Conservation (phyloP, 2,888 invertebrate genomes). For the Margaritifera margaritifera region DNA sequence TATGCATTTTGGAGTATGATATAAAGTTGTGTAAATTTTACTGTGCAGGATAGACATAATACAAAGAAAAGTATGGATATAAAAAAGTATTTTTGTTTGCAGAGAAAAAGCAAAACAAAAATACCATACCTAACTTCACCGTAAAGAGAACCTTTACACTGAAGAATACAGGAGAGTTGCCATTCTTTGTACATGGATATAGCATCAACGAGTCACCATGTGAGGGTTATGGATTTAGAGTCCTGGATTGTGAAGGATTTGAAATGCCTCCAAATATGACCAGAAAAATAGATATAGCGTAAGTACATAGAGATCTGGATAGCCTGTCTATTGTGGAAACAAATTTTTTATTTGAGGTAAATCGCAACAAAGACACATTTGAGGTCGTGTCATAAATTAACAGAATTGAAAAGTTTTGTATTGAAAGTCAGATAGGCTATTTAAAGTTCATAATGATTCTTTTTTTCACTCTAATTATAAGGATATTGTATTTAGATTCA, state of each 20-base stretch:
- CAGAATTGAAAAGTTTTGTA: too few relatives aligned
- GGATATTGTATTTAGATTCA: too few relatives aligned
- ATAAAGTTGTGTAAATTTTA: too few relatives aligned
- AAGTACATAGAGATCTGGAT: constrained; percentile 53
- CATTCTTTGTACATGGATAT: constrained; percentile 83
- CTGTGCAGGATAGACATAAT: too few relatives aligned
- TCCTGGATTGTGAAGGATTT: constrained; percentile 68
- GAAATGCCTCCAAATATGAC: constrained; percentile 66
- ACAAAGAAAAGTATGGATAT: too few relatives aligned
- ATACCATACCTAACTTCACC: constrained; percentile 79
- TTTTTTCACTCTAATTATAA: too few relatives aligned
- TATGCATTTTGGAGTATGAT: too few relatives aligned
- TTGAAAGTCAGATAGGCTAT: too few relatives aligned
- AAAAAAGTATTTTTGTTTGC: constrained; percentile 34
- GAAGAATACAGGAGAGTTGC: constrained; percentile 91
- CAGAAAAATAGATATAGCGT: constrained; percentile 83
- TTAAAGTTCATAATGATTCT: too few relatives aligned
- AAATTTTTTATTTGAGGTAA: not conserved
- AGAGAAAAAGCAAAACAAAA: constrained; percentile 63
- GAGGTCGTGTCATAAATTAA: too few relatives aligned
- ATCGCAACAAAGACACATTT: too few relatives aligned
- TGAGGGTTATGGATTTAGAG: constrained; percentile 79
- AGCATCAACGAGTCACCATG: constrained; percentile 81
- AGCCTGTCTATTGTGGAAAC: not conserved
- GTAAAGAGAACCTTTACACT: constrained; percentile 88